Base-by-base conservation (phyloP, 2,888 invertebrate species). In the Torymus aiolomorphi region DNA sequence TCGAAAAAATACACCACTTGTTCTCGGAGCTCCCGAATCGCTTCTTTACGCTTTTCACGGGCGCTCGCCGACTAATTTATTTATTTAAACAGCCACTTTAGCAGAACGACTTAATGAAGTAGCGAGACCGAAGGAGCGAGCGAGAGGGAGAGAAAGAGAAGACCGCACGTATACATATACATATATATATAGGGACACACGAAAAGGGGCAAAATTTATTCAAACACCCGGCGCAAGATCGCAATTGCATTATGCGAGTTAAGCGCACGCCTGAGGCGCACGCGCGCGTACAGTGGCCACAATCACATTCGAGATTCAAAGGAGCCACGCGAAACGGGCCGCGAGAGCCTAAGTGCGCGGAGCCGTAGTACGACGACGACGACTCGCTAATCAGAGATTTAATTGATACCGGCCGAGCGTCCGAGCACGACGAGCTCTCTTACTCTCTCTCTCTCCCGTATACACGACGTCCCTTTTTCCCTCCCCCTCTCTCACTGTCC, bases 321-420 rank as follows among this genome's bases (percentile, higher is more conserved):
- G 86, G 84, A 67, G 24, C 31, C 82, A 71, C 81, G 71, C 49
- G 67, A 14, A 72, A 20, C 20, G 31, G 16, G 66, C 14, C 20
- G 31, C 18, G 62, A 24, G 51, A 69, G 71, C n/a, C 51, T 51
- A 57, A 65, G 70, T 76, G 69, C 54, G 56, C 31, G 52, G 16
- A 42, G 54, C 42, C 20, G 54, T 4, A 51, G 20, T n/a, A 18
- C 14, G 66, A 61, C 61, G 18, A 65, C 12, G 85, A 85, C 84
- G 86, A 84, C 83, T 85, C 82, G 85, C 88, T 88, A 89, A 89
- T 88, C 86, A 87, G 86, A 86, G 87, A 88, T 89, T 87, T 87
- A 88, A 89, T 88, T 88, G 88, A 89, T 88, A 87, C 84, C 83
- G 77, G 31, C 31, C 83, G 83, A 83, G 70, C 76, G 71, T 71